These are phyloP conservation scores for Micropoecilia bifurca DNA, from an alignment of 2,797 vertebrate species.

Conservation along the genomic window DNA sequence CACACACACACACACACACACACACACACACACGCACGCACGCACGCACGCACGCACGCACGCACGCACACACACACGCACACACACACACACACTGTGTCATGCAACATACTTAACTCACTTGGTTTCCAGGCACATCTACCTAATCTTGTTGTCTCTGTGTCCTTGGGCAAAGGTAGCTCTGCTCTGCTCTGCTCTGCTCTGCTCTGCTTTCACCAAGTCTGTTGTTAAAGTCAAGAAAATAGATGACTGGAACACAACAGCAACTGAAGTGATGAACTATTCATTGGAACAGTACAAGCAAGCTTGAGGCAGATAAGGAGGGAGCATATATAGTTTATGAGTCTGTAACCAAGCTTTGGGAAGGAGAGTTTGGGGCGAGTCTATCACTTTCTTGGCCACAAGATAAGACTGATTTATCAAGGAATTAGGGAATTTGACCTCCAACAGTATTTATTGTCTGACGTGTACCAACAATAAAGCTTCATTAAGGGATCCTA, in stretches of 20 bases:
- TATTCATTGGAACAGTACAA: slow-evolving; percentile 65
- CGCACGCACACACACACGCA: slow-evolving; percentile 8
- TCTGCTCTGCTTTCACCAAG: slow-evolving; percentile 36
- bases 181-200: no score
- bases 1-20: slow-evolving; percentile 28
- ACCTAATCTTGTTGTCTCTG: slow-evolving; percentile 59
- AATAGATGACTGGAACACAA: slow-evolving; percentile 56
- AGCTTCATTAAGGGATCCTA: neutral
- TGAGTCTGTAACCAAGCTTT: slow-evolving; percentile 38
- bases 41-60: no score
- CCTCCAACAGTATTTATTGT: slow-evolving; percentile 10
- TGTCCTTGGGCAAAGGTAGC: slow-evolving; percentile 66
- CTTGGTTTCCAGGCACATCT: slow-evolving; percentile 34
- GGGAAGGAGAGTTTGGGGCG: slow-evolving; percentile 22
- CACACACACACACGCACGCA: slow-evolving; percentile 1
- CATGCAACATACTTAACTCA: slow-evolving; percentile 37
- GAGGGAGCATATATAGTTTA: slow-evolving; percentile 58
- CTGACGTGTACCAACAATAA: neutral
- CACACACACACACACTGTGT: slow-evolving; percentile 19
- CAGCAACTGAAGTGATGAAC: slow-evolving; percentile 54
- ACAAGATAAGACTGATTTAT: slow-evolving; percentile 29
- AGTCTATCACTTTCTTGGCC: slow-evolving; percentile 36
- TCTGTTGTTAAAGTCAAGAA: slow-evolving; percentile 49
- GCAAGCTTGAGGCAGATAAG: slow-evolving; percentile 57
- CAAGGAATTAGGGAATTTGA: slow-evolving; percentile 6